These are phyloP conservation scores for Brevimyrus niger DNA, from an alignment of 2,113 vertebrate species.

Conservation along the genomic window DNA sequence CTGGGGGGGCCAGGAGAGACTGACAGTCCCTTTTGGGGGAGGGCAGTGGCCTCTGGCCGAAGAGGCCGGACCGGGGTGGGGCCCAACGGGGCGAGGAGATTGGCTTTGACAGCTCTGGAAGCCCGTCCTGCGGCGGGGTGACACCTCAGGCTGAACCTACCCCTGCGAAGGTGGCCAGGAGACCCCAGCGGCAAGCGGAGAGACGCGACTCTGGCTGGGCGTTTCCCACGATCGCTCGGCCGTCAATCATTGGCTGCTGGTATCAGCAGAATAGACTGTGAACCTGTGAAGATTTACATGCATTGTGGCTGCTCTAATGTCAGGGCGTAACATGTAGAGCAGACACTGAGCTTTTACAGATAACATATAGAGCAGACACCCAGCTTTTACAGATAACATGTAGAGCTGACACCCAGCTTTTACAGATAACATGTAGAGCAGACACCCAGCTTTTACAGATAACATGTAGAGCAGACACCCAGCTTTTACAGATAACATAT, in stretches of 20 bases:
- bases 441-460: too few species aligned
- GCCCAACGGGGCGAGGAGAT: conserved; percentile 41
- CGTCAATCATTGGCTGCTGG: background rate
- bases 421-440: background rate
- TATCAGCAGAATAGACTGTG: background rate
- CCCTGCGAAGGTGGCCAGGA: background rate
- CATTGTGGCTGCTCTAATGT: background rate
- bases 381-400: too few species aligned
- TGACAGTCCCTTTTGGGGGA: conserved; percentile 51
- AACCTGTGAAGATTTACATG: background rate
- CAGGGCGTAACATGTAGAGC: background rate
- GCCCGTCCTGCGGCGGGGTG: background rate
- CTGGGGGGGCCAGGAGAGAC: conserved; percentile 42
- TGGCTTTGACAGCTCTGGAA: conserved; percentile 49
- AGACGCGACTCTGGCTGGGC: background rate
- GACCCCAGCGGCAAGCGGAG: background rate
- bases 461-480: background rate
- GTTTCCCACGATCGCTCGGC: background rate
- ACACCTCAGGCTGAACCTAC: background rate
- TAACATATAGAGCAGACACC: too few species aligned
- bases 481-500: too few species aligned
- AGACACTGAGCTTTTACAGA: too few species aligned
- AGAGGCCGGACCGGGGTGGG: conserved; percentile 55
- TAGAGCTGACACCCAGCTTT: background rate
- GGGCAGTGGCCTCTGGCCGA: conserved; percentile 43